Evolutionary conservation across 2,113 vertebrate genomes (phyloP).

Genomic region (Lanius collurio): DNA sequence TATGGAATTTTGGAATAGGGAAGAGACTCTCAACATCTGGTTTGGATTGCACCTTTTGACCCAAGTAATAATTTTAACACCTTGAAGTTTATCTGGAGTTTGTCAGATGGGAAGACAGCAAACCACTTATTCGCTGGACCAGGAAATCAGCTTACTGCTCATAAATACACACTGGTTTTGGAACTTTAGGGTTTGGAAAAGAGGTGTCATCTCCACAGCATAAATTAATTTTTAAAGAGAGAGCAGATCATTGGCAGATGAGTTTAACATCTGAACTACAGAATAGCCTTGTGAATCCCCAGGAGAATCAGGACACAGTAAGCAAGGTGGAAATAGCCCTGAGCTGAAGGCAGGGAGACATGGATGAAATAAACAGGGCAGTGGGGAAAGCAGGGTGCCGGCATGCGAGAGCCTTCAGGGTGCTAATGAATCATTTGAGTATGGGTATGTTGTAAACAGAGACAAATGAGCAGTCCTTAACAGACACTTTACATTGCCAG

Average conservation of each 20-base stretch:
- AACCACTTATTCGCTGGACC: background rate
- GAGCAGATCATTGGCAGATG: conserved; percentile 7
- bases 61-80: background rate
- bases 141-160: background rate
- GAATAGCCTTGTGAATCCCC: background rate
- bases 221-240: conserved; percentile 6
- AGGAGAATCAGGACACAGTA: background rate
- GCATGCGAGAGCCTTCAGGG: background rate
- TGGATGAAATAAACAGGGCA: conserved; percentile 3
- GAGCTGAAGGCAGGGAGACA: background rate
- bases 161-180: background rate
- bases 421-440: conserved; percentile 21
- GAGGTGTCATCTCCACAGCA: background rate
- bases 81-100: background rate
- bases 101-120: background rate
- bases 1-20: background rate
- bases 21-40: background rate
- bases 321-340: conserved; percentile 8
- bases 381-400: background rate
- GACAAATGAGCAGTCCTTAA: conserved; percentile 37
- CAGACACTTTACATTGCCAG: background rate
- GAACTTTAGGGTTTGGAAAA: background rate
- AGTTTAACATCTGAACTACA: conserved; percentile 23
- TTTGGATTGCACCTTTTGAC: background rate
- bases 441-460: background rate